Evolutionary conservation across 37 sponge, comb jelly and placozoan species (phyloP).

Genomic region (Geodia barretti): DNA sequence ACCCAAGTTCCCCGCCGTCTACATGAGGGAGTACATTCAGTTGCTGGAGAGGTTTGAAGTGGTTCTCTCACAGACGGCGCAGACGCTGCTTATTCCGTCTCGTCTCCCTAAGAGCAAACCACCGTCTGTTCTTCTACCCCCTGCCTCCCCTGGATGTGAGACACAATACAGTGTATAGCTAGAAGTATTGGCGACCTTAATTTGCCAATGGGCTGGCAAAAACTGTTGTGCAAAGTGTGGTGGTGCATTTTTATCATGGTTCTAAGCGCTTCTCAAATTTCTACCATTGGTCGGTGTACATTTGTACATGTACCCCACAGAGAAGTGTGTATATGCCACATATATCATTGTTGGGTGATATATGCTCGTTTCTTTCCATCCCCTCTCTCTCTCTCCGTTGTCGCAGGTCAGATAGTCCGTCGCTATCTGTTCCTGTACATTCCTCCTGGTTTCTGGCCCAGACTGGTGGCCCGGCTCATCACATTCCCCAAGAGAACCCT

Average conservation of each 20-base stretch:
- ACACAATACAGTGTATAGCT: too few species aligned
- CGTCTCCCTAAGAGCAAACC: slow-evolving; percentile 64
- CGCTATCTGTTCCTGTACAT: slow-evolving; percentile 77
- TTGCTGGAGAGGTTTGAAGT: slow-evolving; percentile 81
- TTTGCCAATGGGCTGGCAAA: too few species aligned
- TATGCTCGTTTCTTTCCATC: background rate
- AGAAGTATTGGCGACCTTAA: too few species aligned
- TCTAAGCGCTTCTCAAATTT: too few species aligned
- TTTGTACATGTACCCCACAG: too few species aligned
- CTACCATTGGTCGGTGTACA: too few species aligned
- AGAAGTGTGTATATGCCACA: too few species aligned
- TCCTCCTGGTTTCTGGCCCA: slow-evolving; percentile 88
- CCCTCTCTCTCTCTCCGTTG: background rate
- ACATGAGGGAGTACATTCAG: slow-evolving; percentile 58
- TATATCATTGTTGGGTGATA: background rate
- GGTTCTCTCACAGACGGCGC: slow-evolving; percentile 43
- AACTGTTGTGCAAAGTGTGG: too few species aligned
- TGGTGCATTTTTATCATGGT: too few species aligned
- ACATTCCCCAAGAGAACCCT: slow-evolving; percentile 38
- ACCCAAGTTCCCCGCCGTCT: slow-evolving; percentile 61
- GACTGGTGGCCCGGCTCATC: slow-evolving; percentile 70
- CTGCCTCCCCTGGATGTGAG: slow-evolving; percentile 6
- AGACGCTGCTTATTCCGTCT: slow-evolving; percentile 76
- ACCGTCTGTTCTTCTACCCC: slow-evolving; percentile 2
- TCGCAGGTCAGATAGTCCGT: slow-evolving; percentile 52